Base-by-base conservation (phyloP, 2,797 vertebrate species). In the Dipus sagitta region DNA sequence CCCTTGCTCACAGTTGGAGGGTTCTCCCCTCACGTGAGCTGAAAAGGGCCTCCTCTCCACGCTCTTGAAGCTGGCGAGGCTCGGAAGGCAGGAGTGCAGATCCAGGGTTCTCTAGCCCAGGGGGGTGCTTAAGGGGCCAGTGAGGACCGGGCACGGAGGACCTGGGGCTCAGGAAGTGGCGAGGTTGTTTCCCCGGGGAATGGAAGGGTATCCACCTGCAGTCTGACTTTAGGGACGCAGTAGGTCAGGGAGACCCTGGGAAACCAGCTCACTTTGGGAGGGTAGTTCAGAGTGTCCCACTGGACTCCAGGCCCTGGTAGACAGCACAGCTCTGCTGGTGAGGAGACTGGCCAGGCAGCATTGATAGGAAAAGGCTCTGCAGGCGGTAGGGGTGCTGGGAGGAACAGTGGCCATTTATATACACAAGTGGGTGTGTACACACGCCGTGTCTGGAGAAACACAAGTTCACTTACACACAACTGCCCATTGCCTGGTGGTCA, bases 391-490 rank as follows among this genome's bases (percentile, higher is more conserved):
- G 15, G 23, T 26, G 12, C 3, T 17, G 14, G 15, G 23, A 30
- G 10, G 34, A n/a, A 7, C 0, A 10, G 68, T 0, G 14, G 60
- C 67, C 30, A 3, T 32, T 1, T 47, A 11, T n/a, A 62, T 12
- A 2, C 82, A 24, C 0, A 0, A 6, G 34, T 3, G 58, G 54
- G 13, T 8, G 7, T 26, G 52, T 0, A 18, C 5, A 54, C 0
- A 0, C 5, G 4, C 3, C 21, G 67, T 24, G 2, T 78, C 62
- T 24, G 0, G 32, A 38, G 91, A 83, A 3, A 3, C 34, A 15
- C 18, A 3, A 3, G 7, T 70, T 79, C 2, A 0, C 42, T 58
- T 38, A 64, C 28, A 12, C n/a, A 47, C 15, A 58, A 0, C 58
- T 3, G 23, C 60, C 80, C 6, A 0, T 88, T 8, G 38, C 74